Percentiles rank a stretch among this genome's conserved stretches.
Evolutionary conservation across 1,140 invertebrate genomes (phyloP).

Genomic region (Penaeus chinensis): DNA sequence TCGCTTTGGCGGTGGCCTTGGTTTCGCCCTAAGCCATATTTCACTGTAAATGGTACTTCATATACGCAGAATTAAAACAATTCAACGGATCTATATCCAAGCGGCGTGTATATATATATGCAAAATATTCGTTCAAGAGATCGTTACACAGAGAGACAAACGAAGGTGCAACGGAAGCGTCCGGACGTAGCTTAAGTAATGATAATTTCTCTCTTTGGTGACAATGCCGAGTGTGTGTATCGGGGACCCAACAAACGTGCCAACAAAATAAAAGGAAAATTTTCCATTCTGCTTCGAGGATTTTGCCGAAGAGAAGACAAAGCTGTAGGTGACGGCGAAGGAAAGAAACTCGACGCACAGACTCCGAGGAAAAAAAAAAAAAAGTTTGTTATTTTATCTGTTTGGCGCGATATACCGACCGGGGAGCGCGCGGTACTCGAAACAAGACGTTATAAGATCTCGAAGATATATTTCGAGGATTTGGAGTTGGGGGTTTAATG

Average conservation of each 20-base stretch:
- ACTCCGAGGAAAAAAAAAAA: not conserved
- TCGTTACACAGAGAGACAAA: not conserved
- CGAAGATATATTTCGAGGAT: constrained; percentile 5
- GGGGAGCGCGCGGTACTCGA: no score
- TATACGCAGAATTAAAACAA: no score
- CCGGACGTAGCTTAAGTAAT: constrained; percentile 28
- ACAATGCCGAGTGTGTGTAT: constrained; percentile 42
- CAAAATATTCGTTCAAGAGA: not conserved
- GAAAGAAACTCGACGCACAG: not conserved
- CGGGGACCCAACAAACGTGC: constrained; percentile 31
- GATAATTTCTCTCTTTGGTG: constrained; percentile 45
- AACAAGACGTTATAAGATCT: constrained; percentile 10
- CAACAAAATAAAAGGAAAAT: constrained; percentile 45
- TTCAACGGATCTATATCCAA: no score
- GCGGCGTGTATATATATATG: no score
- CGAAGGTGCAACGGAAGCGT: not conserved
- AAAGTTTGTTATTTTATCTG: constrained; percentile 35
- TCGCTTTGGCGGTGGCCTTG: not conserved
- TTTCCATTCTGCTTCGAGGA: constrained; percentile 39
- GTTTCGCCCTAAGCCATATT: not conserved
- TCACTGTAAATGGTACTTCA: no score
- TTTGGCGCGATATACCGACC: not conserved
- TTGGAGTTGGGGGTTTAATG: not conserved
- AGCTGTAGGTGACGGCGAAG: constrained; percentile 20
- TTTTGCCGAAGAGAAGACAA: constrained; percentile 43